Evolutionary conservation across 2,888 invertebrate species (phyloP).

Genomic region (Poecilus cupreus): DNA sequence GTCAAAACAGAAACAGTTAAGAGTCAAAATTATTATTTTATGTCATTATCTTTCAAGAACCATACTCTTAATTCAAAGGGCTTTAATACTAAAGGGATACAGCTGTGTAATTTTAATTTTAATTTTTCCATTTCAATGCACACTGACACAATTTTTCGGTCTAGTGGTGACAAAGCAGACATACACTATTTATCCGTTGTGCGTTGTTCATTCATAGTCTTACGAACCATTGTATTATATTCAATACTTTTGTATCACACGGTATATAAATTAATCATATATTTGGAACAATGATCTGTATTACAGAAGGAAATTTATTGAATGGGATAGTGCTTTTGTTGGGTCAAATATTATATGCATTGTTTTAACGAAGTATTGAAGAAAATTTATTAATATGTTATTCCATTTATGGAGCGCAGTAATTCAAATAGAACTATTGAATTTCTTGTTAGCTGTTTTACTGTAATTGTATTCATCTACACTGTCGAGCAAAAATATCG

Average conservation of each 20-base stretch:
- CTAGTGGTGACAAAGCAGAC: slow-evolving; percentile 20
- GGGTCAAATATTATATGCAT: background rate
- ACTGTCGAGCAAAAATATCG: too few relatives aligned
- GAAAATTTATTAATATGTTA: background rate
- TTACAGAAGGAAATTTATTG: slow-evolving; percentile 6
- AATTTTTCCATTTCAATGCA: slow-evolving; percentile 22
- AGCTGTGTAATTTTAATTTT: slow-evolving; percentile 32
- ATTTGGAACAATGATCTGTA: slow-evolving; percentile 3
- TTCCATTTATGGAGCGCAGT: background rate
- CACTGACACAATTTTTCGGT: slow-evolving; percentile 48
- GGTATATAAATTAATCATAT: slow-evolving; percentile 8
- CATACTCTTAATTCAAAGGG: background rate
- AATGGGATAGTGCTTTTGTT: slow-evolving; percentile 2
- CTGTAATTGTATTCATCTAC: background rate
- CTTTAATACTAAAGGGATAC: background rate
- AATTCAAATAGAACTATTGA: background rate
- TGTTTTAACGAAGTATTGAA: slow-evolving; percentile 3
- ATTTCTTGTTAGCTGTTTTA: background rate
- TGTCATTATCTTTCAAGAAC: background rate
- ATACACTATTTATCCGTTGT: background rate
- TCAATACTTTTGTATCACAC: slow-evolving; percentile 15
- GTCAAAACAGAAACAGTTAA: too few relatives aligned
- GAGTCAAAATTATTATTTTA: too few relatives aligned
- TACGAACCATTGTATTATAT: slow-evolving; percentile 19
- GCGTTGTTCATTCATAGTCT: background rate